A percentile compares a stretch with the other conserved stretches of the same genome.
Evolutionary conservation across 1,140 invertebrate species (phyloP).

Genomic region (Ooceraea biroi): DNA sequence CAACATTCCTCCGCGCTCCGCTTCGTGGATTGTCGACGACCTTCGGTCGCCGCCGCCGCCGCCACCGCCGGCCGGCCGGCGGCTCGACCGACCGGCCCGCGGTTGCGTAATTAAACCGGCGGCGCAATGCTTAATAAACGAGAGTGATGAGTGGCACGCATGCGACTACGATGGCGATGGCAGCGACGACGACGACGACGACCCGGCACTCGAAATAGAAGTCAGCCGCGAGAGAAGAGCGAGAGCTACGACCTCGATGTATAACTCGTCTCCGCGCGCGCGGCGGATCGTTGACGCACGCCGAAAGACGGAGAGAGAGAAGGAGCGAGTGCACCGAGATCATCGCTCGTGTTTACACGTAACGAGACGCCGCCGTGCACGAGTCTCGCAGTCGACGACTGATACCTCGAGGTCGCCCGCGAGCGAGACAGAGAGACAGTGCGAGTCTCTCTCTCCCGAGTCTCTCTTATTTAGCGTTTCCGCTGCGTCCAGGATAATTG

Average conservation of each 20-base stretch:
- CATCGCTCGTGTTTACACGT: slow-evolving; percentile 34
- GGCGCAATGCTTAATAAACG: slow-evolving; percentile 67
- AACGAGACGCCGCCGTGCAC: not conserved
- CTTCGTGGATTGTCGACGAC: slow-evolving; percentile 65
- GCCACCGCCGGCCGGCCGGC: slow-evolving; percentile 31
- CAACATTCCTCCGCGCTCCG: slow-evolving; percentile 7
- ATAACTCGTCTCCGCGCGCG: slow-evolving; percentile 42
- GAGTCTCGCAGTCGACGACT: not conserved
- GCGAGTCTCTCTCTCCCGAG: too few relatives aligned
- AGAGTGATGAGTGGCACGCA: slow-evolving; percentile 65
- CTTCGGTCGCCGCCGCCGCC: slow-evolving; percentile 57
- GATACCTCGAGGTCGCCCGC: not conserved
- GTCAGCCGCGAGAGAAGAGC: slow-evolving; percentile 47
- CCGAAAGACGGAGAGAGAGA: not conserved
- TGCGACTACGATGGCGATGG: slow-evolving; percentile 49
- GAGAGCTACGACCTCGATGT: slow-evolving; percentile 71
- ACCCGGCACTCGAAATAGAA: slow-evolving; percentile 74
- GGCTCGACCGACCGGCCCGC: not conserved
- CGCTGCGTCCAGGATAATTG: not conserved
- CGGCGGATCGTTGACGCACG: slow-evolving; percentile 30
- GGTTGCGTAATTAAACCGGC: slow-evolving; percentile 74
- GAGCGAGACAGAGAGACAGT: too few relatives aligned
- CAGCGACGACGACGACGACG: slow-evolving; percentile 45
- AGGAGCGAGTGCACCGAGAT: slow-evolving; percentile 37
- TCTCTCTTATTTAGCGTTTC: not conserved